phyloP scores from a whole-genome alignment of 2,113 vertebrate species.

The Ptilonorhynchus violaceus region DNA sequence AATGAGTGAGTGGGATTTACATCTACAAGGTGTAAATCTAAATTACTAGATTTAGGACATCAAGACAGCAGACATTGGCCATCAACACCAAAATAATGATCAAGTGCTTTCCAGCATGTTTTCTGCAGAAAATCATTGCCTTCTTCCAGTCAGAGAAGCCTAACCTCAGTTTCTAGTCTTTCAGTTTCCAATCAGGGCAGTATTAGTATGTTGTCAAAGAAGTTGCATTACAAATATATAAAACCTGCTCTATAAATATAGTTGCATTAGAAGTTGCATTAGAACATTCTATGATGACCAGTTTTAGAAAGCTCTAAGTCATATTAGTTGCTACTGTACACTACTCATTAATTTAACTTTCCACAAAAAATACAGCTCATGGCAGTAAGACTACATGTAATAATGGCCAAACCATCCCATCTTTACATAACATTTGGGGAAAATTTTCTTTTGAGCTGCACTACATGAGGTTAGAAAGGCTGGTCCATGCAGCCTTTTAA shows the following conservation, averaged over 20 bases:
- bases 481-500: background rate
- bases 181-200: background rate
- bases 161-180: background rate
- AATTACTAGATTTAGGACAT: background rate
- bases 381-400: background rate
- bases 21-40: background rate
- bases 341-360: background rate
- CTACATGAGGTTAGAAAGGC: background rate
- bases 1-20: background rate
- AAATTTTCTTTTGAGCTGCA: background rate
- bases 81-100: background rate
- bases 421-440: background rate
- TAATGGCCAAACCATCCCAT: background rate
- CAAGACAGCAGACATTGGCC: background rate
- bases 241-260: background rate
- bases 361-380: background rate
- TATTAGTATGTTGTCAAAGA: background rate
- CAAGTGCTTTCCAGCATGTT: background rate
- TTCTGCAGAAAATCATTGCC: background rate
- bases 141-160: background rate
- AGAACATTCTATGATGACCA: too few species aligned
- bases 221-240: background rate
- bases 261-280: too few species aligned
- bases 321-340: background rate
- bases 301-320: background rate